These are phyloP conservation scores for Hypocryptadius cinnamomeus DNA, from an alignment of 2,113 vertebrate species.

Conservation along the genomic window DNA sequence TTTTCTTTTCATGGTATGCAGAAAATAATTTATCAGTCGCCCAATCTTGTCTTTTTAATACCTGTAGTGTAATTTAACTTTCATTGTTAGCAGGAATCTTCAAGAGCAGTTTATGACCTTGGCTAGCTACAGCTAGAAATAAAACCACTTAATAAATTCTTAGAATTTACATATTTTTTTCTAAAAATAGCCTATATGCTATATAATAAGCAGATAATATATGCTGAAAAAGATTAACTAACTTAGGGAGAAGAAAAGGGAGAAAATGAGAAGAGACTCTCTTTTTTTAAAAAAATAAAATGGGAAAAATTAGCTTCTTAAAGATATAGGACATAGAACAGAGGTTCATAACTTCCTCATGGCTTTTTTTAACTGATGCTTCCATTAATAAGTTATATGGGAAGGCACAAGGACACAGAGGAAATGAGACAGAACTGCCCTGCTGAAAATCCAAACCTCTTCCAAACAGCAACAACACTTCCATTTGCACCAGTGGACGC, in stretches of 20 bases:
- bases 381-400: background rate
- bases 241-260: background rate
- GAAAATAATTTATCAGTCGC: constrained; percentile 6
- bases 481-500: background rate
- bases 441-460: background rate
- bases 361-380: background rate
- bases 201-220: background rate
- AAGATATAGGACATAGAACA: background rate
- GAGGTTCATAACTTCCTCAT: background rate
- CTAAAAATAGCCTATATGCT: background rate
- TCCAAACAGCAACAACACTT: background rate
- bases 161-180: background rate
- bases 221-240: background rate
- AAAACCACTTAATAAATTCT: background rate
- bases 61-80: background rate
- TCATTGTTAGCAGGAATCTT: background rate
- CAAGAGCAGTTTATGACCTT: constrained; percentile 17
- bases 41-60: background rate
- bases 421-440: background rate
- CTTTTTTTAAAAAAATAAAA: background rate
- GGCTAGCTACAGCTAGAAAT: background rate
- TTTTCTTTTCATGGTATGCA: constrained; percentile 13
- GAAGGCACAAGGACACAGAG: background rate
- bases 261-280: background rate
- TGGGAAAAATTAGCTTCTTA: background rate